Evolutionary conservation across 2,888 invertebrate genomes (phyloP).

Genomic region (Zaprionus obscuricornis): DNA sequence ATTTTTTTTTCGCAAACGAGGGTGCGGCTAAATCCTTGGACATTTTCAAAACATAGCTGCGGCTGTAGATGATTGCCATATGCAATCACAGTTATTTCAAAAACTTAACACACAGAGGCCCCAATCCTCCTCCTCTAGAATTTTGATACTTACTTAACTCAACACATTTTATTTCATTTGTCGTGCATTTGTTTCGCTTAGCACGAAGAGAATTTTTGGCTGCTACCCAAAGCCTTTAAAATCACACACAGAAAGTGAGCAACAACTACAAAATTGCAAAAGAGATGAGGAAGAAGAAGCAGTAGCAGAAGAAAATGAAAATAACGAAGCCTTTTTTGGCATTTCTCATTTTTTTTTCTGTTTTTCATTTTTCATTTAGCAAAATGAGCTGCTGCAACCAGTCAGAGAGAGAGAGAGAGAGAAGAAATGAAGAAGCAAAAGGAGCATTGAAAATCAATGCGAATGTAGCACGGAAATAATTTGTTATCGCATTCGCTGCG

Average conservation of each 20-base stretch:
- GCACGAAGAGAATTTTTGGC: constrained; percentile 58
- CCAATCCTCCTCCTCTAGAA: background rate
- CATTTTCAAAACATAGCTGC: constrained; percentile 30
- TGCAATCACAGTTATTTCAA: constrained; percentile 54
- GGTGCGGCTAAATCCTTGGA: constrained; percentile 47
- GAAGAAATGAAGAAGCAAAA: too few relatives aligned
- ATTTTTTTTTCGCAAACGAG: constrained; percentile 52
- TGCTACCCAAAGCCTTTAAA: constrained; percentile 51
- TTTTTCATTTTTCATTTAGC: constrained; percentile 67
- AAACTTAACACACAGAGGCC: background rate
- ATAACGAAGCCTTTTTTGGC: constrained; percentile 44
- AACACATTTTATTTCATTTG: constrained; percentile 65
- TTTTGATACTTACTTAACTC: too few relatives aligned
- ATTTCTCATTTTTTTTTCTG: too few relatives aligned
- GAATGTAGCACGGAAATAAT: constrained; percentile 69
- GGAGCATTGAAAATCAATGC: constrained; percentile 58
- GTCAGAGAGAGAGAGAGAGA: too few relatives aligned
- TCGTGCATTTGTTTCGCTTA: constrained; percentile 64
- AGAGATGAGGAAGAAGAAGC: constrained; percentile 10
- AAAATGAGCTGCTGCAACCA: constrained; percentile 56
- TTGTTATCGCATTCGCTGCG: constrained; percentile 64
- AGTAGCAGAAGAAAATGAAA: background rate
- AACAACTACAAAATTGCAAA: constrained; percentile 6
- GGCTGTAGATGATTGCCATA: constrained; percentile 55
- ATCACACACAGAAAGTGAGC: constrained; percentile 12